These are phyloP conservation scores for Miniopterus natalensis DNA, from an alignment of 2,113 vertebrate species.

Conservation along the genomic window DNA sequence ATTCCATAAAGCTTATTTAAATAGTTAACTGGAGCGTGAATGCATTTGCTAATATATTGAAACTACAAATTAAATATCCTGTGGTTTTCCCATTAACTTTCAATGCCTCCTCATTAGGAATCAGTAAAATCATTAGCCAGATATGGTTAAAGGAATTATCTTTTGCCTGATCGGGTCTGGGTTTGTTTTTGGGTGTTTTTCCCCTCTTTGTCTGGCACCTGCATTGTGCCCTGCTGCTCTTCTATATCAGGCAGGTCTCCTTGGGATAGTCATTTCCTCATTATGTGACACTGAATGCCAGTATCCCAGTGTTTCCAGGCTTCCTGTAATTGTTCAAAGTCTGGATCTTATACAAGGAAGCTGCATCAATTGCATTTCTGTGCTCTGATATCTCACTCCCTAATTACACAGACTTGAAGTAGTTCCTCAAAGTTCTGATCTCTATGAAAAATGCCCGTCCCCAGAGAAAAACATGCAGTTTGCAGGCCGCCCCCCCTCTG, in stretches of 20 bases:
- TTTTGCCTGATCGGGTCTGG: not conserved
- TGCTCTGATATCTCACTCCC: not conserved
- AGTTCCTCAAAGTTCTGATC: not conserved
- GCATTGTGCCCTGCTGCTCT: not conserved
- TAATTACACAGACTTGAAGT: slow-evolving; percentile 36
- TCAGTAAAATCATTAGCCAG: slow-evolving; percentile 50
- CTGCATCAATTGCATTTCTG: not conserved
- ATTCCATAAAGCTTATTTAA: slow-evolving; percentile 18
- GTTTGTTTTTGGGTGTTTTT: not conserved
- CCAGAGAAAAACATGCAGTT: not conserved
- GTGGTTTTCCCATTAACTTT: slow-evolving; percentile 61
- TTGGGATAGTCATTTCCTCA: not conserved
- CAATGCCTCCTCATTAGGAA: not conserved
- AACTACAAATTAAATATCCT: slow-evolving; percentile 53
- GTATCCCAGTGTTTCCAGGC: not conserved
- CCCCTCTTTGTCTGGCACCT: not conserved
- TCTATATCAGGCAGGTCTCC: not conserved
- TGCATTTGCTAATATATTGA: not conserved
- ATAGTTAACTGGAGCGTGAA: not conserved
- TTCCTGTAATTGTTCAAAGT: not conserved
- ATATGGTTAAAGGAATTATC: not conserved
- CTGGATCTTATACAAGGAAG: not conserved
- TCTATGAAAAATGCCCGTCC: slow-evolving; percentile 24
- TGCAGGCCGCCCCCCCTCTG: not conserved
- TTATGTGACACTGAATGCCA: not conserved